Evolutionary conservation across 1,140 invertebrate species (phyloP), one percentile per base, ranked within the genome.

Genomic region (Anthonomus grandis): DNA sequence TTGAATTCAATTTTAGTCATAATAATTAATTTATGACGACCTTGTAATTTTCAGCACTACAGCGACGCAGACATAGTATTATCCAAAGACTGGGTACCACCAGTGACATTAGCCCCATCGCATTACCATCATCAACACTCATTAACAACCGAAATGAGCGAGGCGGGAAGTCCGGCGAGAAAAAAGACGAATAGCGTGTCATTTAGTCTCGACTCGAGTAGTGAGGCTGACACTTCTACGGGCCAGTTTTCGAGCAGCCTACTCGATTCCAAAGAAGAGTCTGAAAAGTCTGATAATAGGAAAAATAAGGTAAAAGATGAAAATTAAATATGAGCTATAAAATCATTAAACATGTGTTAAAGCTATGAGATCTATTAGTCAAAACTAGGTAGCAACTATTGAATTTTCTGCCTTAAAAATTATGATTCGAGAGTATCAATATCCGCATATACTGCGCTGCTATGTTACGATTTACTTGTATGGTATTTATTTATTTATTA

Each of bases 11-110:
- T n/a, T n/a, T n/a, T n/a, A n/a, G n/a, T n/a, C n/a, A n/a, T n/a
- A n/a, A n/a, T n/a, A n/a, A n/a, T n/a, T n/a, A n/a, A n/a, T n/a
- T n/a, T n/a, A n/a, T n/a, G n/a, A n/a, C n/a, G n/a, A n/a, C n/a
- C n/a, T n/a, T n/a, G n/a, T 41, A 12, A 21, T 39, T 64, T 65
- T 5, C 24, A 66, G 60, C 65, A 65, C 56, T 90, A 89, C 73
- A 90, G 87, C 58, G 89, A 91, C 73, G 89, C 89, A 38, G 89
- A 91, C 71, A 89, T 91, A 65, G 86, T 91, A 36, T 77, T 90
- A 60, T 88, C 86, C 15, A 84, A 86, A 37, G 87, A 90, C 57
- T 91, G 88, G 86, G 86, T 90, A 42, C 88, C 89, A 53, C 88
- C 88, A 9, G 83, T 89, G 57, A 86, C 86, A 49, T 82, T 89